Evolutionary conservation across 2,797 vertebrate genomes (phyloP), one percentile per base, ranked within the genome.

Genomic region (Ptychadena robeensis): DNA sequence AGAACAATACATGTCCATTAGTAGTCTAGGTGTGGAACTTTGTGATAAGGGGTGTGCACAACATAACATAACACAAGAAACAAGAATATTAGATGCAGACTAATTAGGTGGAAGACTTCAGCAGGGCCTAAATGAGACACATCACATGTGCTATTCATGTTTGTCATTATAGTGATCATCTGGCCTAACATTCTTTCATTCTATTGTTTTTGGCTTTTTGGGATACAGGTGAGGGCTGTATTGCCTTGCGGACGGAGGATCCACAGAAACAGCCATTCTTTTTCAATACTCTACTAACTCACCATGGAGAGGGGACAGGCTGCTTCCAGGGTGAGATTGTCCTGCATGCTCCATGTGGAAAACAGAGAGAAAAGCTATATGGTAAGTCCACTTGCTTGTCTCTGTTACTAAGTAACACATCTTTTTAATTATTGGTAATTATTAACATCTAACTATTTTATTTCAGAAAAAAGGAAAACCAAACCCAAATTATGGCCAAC

Each of bases 321-420:
- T 86, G 88, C 18, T 92, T 99, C 89, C 94, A 87, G 4, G 98
- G 97, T 0, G 94, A 95, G 87, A 96, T 99, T 85, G 96, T 96
- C 86, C 88, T 99, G 57, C 94, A 93, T 75, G 97, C 96, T 1
- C 95, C 96, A 1, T 95, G 96, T 85, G 95, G 96, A 71, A 99
- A 97, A 79, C 95, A 93, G 89, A 95, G 96, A 4, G 98, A 99
- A 90, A 98, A 97, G 85, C 88, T 99, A 31, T 99, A 99, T 0
- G 98, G 98, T 99, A 91, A 95, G 94, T 27, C 18, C 32, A 1
- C 6, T 7, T 53, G 18, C 18, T 22, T 1, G 44, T n/a, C 44
- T 22, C 18, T n/a, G n/a, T n/a, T 53, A 22, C 44, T 53, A 53
- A 48, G 44, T 18, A 14, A 48, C 22, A 3, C 18, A 48, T 3